These are phyloP conservation scores for Idaea aversata DNA, from an alignment of 2,888 invertebrate species.

Conservation along the genomic window DNA sequence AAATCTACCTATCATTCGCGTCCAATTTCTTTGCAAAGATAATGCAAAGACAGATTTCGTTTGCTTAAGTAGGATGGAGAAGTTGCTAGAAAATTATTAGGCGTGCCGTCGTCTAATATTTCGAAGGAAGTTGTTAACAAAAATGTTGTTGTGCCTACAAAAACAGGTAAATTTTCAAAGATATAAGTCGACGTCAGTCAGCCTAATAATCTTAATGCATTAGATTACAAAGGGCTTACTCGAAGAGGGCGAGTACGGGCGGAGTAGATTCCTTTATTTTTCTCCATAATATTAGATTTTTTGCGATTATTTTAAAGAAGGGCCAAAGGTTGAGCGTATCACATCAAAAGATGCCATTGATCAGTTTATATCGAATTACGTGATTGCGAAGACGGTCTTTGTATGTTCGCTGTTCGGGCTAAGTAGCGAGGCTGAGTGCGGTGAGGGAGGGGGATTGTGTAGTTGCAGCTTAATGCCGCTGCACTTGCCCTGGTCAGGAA, in stretches of 20 bases:
- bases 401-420: constrained; percentile 38
- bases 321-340: constrained; percentile 42
- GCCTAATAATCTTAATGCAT: constrained; percentile 73
- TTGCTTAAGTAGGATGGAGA: not conserved
- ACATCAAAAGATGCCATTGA: constrained; percentile 52
- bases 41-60: not conserved
- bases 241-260: constrained; percentile 38
- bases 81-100: not conserved
- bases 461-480: constrained; percentile 74
- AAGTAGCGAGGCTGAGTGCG: constrained; percentile 33
- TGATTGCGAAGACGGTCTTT: constrained; percentile 48
- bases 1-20: constrained; percentile 34
- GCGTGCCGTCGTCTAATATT: not conserved
- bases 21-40: constrained; percentile 9
- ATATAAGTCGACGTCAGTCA: constrained; percentile 55
- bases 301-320: constrained; percentile 63
- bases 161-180: constrained; percentile 54
- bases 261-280: constrained; percentile 56
- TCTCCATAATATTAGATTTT: constrained; percentile 59
- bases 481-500: constrained; percentile 80
- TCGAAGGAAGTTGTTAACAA: constrained; percentile 5
- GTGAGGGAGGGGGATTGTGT: constrained; percentile 46
- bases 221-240: constrained; percentile 64
- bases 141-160: constrained; percentile 30
- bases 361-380: constrained; percentile 53